Base-by-base conservation (phyloP, 2,113 vertebrate species). In the Brachyhypopomus gauderio region DNA sequence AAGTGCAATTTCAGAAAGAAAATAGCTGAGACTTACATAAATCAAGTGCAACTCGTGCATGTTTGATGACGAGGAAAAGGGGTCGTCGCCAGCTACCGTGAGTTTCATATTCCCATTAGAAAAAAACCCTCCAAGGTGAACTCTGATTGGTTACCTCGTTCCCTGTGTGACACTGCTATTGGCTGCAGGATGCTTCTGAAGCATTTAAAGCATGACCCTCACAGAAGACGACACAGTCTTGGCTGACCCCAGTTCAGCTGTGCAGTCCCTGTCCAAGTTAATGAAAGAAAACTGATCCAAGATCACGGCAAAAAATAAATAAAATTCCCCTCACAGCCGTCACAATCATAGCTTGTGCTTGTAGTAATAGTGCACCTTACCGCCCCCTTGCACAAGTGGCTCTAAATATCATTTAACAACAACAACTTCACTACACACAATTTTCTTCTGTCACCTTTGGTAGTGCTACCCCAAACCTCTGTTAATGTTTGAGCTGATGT, bases 1-100 rank as follows among this genome's bases (percentile, higher is more conserved):
- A 85, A 85, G 83, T 89, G 87, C 87, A 87, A 87, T 86, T 87
- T 75, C 75, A 78, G 82, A 72, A 72, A 48, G 80, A 66, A 67
- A 9, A 84, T 38, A 66, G n/a, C 38, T 4, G 1, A 80, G 75
- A 69, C 70, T 64, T 78, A 70, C 34, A 27, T 34, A 2, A 70
- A 41, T 41, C 22, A 7, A 22, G 19, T 70, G 20, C 36, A 41
- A 41, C 19, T 38, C 34, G 34, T 19, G 34, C 56, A n/a, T n/a
- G n/a, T 58, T n/a, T 58, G 56, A 17, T 45, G n/a, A 5, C n/a
- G 8, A 16, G 45, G 14, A 72, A 48, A 16, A 16, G 34, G 20
- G n/a, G 23, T 6, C 20, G 17, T 52, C 66, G 64, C 41, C 12
- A 20, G 56, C 11, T 30, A 20, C 30, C 36, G 9, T 0, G 17